Base-by-base conservation (phyloP, 2,888 invertebrate species). In the Hetaerina titia region DNA sequence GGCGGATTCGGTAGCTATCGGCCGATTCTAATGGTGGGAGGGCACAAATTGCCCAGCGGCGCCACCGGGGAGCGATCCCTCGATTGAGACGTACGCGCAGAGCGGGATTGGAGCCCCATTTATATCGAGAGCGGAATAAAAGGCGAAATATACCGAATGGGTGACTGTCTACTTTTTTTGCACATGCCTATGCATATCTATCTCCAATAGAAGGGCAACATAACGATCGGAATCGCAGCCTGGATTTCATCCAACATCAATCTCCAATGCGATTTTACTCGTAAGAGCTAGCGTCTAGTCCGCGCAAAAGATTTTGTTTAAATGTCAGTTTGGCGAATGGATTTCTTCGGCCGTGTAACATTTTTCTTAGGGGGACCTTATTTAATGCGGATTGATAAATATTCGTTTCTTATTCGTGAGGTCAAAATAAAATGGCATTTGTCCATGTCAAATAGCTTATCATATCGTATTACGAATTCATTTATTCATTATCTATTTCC, bases 61-160 rank as follows among this genome's bases (percentile, higher is more conserved):
- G 25, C 31, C 81, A 31, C 81, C 25, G 31, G 81, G 81, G 81
- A 81, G 81, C 31, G 81, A 81, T 81, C 25, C 31, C 81, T 81
- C 81, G 81, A 81, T 81, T 13, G 81, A 81, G 81, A 81, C 81
- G 81, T 31, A 81, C 69, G 69, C 22, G 69, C 69, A n/a, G 45
- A 45, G 69, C 69, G n/a, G 69, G n/a, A 13, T 22, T n/a, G 5
- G 31, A 22, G 25, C 45, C 31, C 81, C 13, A 81, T 81, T 81
- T 81, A 31, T 81, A 25, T 81, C n/a, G 4, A 22, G 22, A n/a
- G 19, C 9, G 25, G 31, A 81, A 81, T 31, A 31, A 81, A 81
- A 81, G 31, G 19, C 69, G 69, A n/a, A 69, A 31, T 15, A 31
- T 25, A 31, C 81, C n/a, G n/a, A 69, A n/a, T n/a, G 69, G 81